Percentiles rank a stretch among this genome's conserved stretches.
These are phyloP conservation scores for Gavialis gangeticus DNA, from an alignment of 2,113 vertebrate species.

Conservation along the genomic window DNA sequence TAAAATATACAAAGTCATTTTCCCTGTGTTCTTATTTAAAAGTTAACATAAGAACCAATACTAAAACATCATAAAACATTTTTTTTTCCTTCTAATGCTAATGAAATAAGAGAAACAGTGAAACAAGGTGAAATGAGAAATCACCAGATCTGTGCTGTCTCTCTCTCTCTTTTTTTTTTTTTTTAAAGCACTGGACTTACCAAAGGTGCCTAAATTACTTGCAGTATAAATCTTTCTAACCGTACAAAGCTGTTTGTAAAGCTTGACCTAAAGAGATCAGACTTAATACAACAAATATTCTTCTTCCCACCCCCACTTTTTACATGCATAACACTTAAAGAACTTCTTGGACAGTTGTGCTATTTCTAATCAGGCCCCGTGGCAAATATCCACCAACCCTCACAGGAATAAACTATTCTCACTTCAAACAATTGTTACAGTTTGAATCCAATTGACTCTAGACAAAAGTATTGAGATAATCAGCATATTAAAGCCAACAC, in stretches of 20 bases:
- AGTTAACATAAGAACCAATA: background rate
- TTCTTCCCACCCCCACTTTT: background rate
- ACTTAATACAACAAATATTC: background rate
- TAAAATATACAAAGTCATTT: background rate
- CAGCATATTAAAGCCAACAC: constrained; percentile 95
- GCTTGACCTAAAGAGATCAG: constrained; percentile 6
- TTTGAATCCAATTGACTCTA: constrained; percentile 91
- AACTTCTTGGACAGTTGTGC: constrained; percentile 78
- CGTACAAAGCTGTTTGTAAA: constrained; percentile 2
- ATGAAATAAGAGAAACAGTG: background rate
- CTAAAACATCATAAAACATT: background rate
- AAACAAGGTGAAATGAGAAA: background rate
- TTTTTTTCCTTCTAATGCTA: background rate
- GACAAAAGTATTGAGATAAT: constrained; percentile 92
- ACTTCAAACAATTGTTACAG: constrained; percentile 89
- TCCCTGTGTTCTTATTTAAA: background rate
- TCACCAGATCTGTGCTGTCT: background rate
- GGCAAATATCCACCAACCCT: constrained; percentile 77
- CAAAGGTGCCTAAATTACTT: too few species aligned
- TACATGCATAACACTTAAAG: constrained; percentile 55
- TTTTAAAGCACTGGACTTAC: too few species aligned
- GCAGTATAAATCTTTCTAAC: background rate
- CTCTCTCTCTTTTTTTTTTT: background rate
- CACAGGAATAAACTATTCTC: constrained; percentile 85
- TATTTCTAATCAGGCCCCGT: constrained; percentile 74